Base-by-base conservation (phyloP, 1,140 invertebrate species). In the Cecropterus lyciades region DNA sequence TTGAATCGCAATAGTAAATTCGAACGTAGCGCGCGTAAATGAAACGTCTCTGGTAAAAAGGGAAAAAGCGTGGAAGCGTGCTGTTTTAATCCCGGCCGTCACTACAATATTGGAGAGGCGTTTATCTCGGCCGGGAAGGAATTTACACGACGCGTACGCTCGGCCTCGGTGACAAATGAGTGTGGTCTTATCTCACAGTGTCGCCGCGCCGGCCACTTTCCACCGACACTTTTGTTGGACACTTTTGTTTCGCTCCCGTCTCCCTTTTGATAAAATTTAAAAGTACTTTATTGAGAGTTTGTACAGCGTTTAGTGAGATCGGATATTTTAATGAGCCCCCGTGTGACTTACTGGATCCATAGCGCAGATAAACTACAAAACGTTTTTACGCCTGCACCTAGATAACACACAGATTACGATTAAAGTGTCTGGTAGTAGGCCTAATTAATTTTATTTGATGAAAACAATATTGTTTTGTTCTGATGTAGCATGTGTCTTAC, bases 131-230 rank as follows among this genome's bases (percentile, higher is more conserved):
- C 67, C 72, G 75, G 74, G 76, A 71, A 80, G 76, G 87, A 90
- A 90, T 90, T 83, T 86, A 87, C 87, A 87, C 82, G 85, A 75
- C 79, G 75, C 76, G 59, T 73, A 70, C 78, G 79, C 75, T 77
- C 76, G 79, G 73, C 79, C 60, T 68, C 72, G 72, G 85, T 87
- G 87, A 90, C 87, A 90, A 90, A 90, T 87, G 87, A 87, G 81
- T 69, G 84, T 67, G 70, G 63, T 77, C 79, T 90, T 90, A 90
- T 89, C 87, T 73, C 57, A 14, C 67, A 65, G 62, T 77, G 74
- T 79, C 72, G 77, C 67, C 69, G 73, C 71, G 69, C 65, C 72
- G 73, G 73, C 68, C 79, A 75, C 74, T 80, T 79, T 78, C 74
- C 65, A 49, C 69, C 42, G 66, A 70, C 59, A 70, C 70, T 73